Percentiles rank a stretch among this genome's conserved stretches.
These are phyloP conservation scores for Dasyurus viverrinus DNA, from an alignment of 2,113 vertebrate species.

Conservation along the genomic window DNA sequence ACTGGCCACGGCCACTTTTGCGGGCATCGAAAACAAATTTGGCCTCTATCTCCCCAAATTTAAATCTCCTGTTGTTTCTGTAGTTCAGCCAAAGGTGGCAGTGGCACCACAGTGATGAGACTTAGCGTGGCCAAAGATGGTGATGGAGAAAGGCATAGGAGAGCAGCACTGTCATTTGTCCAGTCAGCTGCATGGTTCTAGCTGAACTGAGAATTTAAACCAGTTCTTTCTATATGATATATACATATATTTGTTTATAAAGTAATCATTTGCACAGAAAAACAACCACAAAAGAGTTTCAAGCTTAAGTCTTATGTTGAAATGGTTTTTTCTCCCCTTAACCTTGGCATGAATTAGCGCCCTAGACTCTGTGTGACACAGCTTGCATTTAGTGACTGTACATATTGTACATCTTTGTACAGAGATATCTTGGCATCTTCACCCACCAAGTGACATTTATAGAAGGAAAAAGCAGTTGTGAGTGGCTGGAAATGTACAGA, in stretches of 20 bases:
- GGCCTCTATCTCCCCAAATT: conserved; percentile 97
- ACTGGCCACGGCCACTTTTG: conserved; percentile 94
- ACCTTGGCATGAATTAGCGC: conserved; percentile 88
- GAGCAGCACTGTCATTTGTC: conserved; percentile 67
- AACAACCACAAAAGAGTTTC: conserved; percentile 67
- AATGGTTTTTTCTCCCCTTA: conserved; percentile 72
- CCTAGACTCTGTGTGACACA: conserved; percentile 85
- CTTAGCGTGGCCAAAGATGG: conserved; percentile 20
- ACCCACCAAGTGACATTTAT: conserved; percentile 80
- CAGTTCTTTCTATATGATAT: conserved; percentile 78
- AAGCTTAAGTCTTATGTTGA: conserved; percentile 83
- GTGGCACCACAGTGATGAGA: conserved; percentile 70
- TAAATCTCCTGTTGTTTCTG: conserved; percentile 80
- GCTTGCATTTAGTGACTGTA: conserved; percentile 91
- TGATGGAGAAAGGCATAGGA: conserved; percentile 51
- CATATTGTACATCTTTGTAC: conserved; percentile 97
- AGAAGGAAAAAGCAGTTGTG: conserved; percentile 81
- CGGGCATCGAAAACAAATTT: conserved; percentile 97
- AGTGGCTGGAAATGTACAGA: conserved; percentile 93
- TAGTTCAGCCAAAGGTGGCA: conserved; percentile 82
- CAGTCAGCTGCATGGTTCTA: conserved; percentile 86
- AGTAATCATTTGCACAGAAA: conserved; percentile 79
- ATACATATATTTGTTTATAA: conserved; percentile 82
- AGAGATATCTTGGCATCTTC: conserved; percentile 88
- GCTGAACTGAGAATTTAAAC: conserved; percentile 77